phyloP scores from a whole-genome alignment of 2,888 invertebrate genomes.

The Priapulus caudatus region DNA sequence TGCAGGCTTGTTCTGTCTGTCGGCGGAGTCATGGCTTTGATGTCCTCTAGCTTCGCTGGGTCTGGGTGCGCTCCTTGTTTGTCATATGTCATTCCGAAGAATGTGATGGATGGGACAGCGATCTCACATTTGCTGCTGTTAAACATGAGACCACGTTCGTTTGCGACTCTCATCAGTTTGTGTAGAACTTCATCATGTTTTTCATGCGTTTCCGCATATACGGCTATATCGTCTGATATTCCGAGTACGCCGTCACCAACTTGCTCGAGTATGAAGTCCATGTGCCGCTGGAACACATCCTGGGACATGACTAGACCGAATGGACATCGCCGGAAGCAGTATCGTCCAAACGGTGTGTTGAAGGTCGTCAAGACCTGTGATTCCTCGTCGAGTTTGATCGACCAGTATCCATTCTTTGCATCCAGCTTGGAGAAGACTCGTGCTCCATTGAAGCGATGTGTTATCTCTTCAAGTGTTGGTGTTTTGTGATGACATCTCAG shows the following conservation, averaged over 20 bases:
- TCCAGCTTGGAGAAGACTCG: conserved; percentile 19
- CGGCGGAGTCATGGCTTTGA: conserved; percentile 13
- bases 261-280: conserved; percentile 16
- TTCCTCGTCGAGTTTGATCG: conserved; percentile 12
- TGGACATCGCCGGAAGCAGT: conserved; percentile 15
- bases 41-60: no score
- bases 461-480: conserved; percentile 21
- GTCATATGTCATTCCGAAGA: neutral
- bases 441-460: conserved; percentile 12
- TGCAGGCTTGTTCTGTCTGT: conserved; percentile 14
- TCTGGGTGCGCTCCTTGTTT: no score
- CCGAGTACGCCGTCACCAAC: conserved; percentile 13
- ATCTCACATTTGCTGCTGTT: conserved; percentile 13
- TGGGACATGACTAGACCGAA: conserved; percentile 16
- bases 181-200: conserved; percentile 15
- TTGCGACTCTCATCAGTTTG: conserved; percentile 11
- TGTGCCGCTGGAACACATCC: conserved; percentile 17
- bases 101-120: neutral
- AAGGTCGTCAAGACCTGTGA: conserved; percentile 18
- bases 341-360: conserved; percentile 16
- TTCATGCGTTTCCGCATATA: conserved; percentile 2
- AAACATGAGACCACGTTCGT: conserved; percentile 15
- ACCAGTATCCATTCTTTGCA: conserved; percentile 19
- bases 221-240: conserved; percentile 13
- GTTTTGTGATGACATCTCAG: conserved; percentile 15